Evolutionary conservation across 2,113 vertebrate species (phyloP).

Genomic region (Pogona vitticeps): DNA sequence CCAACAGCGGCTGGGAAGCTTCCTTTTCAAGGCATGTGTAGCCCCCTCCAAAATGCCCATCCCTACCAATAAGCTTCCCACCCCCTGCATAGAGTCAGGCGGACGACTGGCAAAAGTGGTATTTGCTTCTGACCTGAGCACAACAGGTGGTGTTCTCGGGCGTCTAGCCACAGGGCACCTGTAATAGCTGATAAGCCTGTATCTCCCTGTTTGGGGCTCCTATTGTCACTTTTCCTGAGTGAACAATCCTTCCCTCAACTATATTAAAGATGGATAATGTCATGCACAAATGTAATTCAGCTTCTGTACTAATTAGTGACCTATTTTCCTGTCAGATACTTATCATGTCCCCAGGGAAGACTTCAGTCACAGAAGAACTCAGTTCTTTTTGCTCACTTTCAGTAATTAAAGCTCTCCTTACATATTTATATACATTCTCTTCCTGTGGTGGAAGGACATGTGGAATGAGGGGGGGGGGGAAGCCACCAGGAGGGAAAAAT

Average conservation of each 20-base stretch:
- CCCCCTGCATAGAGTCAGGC: too few species aligned
- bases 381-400: constrained; percentile 41
- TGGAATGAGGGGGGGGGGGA: background rate
- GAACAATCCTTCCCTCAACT: constrained; percentile 20
- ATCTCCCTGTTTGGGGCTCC: constrained; percentile 7
- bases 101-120: background rate
- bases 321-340: constrained; percentile 49
- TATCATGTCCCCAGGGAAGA: constrained; percentile 44
- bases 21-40: too few species aligned
- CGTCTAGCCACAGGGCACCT: background rate
- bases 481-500: constrained; percentile 2
- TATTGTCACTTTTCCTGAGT: constrained; percentile 1
- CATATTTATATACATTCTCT: constrained; percentile 32
- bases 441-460: constrained; percentile 28
- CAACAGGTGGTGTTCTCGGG: background rate
- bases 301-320: constrained; percentile 60
- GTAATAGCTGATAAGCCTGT: background rate
- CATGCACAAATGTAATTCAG: constrained; percentile 38
- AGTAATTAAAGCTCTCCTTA: constrained; percentile 49
- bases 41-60: too few species aligned
- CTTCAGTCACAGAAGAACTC: constrained; percentile 47
- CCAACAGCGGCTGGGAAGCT: too few species aligned
- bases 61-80: too few species aligned
- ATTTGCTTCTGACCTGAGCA: background rate
- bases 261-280: constrained; percentile 39